Evolutionary conservation across 2,888 invertebrate species (phyloP).

Genomic region (Psylliodes chrysocephalus): DNA sequence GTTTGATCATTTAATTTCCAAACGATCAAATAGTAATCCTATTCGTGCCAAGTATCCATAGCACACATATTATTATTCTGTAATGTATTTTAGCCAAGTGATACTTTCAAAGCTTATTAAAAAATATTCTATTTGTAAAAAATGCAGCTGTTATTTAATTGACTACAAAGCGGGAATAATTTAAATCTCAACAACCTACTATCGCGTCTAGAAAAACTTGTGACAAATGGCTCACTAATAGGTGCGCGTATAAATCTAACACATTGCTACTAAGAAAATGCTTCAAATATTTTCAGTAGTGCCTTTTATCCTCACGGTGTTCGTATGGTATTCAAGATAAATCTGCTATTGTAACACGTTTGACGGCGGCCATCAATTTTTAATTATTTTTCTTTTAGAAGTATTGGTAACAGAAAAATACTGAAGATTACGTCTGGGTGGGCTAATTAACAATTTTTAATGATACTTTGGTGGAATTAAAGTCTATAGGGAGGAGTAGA

Average conservation of each 20-base stretch:
- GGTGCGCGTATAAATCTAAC: background rate
- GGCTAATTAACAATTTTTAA: background rate
- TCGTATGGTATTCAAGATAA: conserved; percentile 8
- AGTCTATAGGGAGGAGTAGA: too few relatives aligned
- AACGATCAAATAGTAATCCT: too few relatives aligned
- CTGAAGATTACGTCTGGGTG: conserved; percentile 5
- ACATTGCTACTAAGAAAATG: conserved; percentile 6
- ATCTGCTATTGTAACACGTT: background rate
- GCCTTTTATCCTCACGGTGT: background rate
- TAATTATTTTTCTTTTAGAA: background rate
- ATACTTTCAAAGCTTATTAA: too few relatives aligned
- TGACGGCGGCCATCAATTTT: conserved; percentile 8
- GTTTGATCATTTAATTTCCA: too few relatives aligned
- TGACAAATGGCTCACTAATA: conserved; percentile 8
- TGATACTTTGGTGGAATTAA: too few relatives aligned
- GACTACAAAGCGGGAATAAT: too few relatives aligned
- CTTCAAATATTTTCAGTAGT: conserved; percentile 10
- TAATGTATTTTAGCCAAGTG: too few relatives aligned
- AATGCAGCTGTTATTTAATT: too few relatives aligned
- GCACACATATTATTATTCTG: too few relatives aligned
- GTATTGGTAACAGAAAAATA: background rate
- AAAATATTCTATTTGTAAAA: too few relatives aligned
- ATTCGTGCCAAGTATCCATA: too few relatives aligned
- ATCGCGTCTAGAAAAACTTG: background rate
- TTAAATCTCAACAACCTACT: too few relatives aligned